Base-by-base conservation (phyloP, 1,140 invertebrate genomes). In the Mactra quadrangularis region DNA sequence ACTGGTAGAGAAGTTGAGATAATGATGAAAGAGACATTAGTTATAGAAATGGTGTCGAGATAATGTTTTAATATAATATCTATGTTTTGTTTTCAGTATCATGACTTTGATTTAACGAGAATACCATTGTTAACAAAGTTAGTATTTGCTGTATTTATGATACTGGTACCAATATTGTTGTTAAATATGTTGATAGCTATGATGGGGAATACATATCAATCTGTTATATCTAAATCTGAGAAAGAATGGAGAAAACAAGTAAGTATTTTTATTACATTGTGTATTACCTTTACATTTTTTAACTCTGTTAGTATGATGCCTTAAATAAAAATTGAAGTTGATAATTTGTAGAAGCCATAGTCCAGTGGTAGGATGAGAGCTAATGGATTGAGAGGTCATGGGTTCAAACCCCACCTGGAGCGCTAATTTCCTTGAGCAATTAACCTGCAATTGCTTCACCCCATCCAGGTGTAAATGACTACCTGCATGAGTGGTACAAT, bases 241-340 rank as follows among this genome's bases (percentile, higher is more conserved):
- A 99, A 99, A 92, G 98, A 99, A 92, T 99, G 97, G 96, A 96
- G 99, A 91, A 99, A 99, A 94, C 98, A 98, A 95, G 97, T 98
- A 91, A 91, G 38, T 27, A 47, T 13, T 25, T 35, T 17, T 62
- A n/a, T n/a, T 9, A 55, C 53, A 7, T 4, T 55, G 6, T 27
- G 27, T 22, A 13, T 50, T 13, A 50, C 11, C 11, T 50, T 13
- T 50, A 13, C n/a, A 50, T 50, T n/a, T 13, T 50, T n/a, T 50
- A 50, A 50, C 11, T n/a, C 47, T 50, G 47, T 50, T n/a, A 13
- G 47, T 50, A 13, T 50, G 11, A 11, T 11, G 47, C 11, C 47
- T 13, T 11, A 50, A 50, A 50, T 13, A 50, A 50, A 50, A 13
- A 11, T 13, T 13, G 47, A 13, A 13, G n/a, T 50, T 50, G 47